Conservation (phyloP, 2,888 invertebrate genomes). For the Silvanus unidentatus region DNA sequence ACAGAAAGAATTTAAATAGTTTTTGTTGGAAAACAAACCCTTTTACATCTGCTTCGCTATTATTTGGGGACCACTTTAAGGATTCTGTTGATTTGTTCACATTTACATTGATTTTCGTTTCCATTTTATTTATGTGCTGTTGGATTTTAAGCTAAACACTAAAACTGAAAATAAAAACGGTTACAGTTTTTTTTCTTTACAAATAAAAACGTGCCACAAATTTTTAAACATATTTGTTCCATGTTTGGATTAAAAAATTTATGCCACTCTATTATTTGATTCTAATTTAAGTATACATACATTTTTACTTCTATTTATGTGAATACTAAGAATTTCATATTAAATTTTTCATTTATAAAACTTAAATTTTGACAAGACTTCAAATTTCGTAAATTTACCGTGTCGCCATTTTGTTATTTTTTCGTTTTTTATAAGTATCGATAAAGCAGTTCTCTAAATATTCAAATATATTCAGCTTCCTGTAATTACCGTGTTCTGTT, state of each 20-base stretch:
- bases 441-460: too few species aligned
- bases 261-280: background rate
- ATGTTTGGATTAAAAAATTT: background rate
- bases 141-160: too few species aligned
- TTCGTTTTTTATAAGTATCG: background rate
- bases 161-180: too few species aligned
- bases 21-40: background rate
- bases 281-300: conserved; percentile 14
- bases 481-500: too few species aligned
- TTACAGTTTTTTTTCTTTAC: too few species aligned
- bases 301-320: conserved; percentile 19
- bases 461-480: too few species aligned
- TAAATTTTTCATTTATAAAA: conserved; percentile 6
- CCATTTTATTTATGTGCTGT: too few species aligned
- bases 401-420: conserved; percentile 19
- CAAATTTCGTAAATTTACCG: conserved; percentile 19
- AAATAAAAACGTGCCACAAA: conserved; percentile 1
- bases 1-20: too few species aligned
- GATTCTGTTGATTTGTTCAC: background rate
- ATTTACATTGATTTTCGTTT: too few species aligned
- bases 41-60: background rate
- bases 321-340: background rate
- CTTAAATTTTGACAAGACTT: conserved; percentile 22
- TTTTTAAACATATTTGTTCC: conserved; percentile 1
- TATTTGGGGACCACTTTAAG: conserved; percentile 1